phyloP scores from a whole-genome alignment of 2,113 vertebrate genomes.

The Xiphorhynchus elegans region DNA sequence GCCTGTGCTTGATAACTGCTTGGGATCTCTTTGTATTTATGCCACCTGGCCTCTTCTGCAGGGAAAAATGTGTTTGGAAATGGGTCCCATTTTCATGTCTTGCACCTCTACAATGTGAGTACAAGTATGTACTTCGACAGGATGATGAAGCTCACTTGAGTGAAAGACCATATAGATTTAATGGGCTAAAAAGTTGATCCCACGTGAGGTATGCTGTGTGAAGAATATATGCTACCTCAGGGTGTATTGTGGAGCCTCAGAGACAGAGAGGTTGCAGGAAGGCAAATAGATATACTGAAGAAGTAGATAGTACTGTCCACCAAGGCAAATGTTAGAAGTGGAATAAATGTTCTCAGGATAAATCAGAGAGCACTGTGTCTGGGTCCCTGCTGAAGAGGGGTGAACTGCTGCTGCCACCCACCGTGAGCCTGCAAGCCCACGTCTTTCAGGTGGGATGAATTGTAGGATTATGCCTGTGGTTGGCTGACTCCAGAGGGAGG shows the following conservation, averaged over 20 bases:
- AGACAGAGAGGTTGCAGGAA: not conserved
- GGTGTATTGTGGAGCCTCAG: not conserved
- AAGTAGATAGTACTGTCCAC: not conserved
- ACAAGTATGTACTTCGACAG: not conserved
- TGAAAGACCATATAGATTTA: not conserved
- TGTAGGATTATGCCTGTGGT: not conserved
- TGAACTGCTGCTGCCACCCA: not conserved
- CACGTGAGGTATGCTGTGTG: rapidly evolving
- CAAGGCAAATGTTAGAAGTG: not conserved
- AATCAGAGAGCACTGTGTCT: not conserved
- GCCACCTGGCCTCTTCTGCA: not conserved
- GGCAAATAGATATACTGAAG: not conserved
- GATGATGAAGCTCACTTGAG: not conserved
- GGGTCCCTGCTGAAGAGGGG: not conserved
- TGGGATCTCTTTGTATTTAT: not conserved
- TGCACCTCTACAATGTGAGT: not conserved
- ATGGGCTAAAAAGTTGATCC: not conserved
- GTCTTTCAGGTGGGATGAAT: not conserved
- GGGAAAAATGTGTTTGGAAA: not conserved
- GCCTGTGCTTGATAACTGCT: not conserved
- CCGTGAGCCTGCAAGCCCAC: rapidly evolving
- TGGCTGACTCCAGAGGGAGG: not conserved
- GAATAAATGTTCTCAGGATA: not conserved
- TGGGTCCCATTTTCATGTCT: not conserved
- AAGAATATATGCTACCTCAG: not conserved